Evolutionary conservation across 2,888 invertebrate genomes (phyloP).

Genomic region (Watsonalla cultraria): DNA sequence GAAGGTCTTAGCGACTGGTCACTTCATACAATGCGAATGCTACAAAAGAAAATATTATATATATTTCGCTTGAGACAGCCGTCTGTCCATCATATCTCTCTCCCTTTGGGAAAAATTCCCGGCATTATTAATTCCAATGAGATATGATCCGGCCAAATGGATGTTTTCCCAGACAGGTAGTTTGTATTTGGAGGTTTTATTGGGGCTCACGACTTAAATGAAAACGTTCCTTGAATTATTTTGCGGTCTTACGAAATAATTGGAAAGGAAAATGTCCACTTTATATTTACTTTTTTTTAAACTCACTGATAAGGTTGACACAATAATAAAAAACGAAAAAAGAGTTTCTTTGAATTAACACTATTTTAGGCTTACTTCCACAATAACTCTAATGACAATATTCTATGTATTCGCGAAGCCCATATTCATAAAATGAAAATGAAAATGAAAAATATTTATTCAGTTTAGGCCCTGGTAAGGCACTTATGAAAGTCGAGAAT

Average conservation of each 20-base stretch:
- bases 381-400: too few relatives aligned
- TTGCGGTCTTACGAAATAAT: not conserved
- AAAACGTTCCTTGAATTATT: constrained; percentile 1
- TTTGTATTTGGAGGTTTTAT: constrained; percentile 17
- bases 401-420: too few relatives aligned
- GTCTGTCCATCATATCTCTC: constrained; percentile 33
- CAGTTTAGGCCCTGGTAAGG: too few relatives aligned
- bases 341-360: too few relatives aligned
- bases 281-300: too few relatives aligned
- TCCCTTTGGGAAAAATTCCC: constrained; percentile 35
- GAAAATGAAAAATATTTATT: too few relatives aligned
- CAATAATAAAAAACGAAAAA: too few relatives aligned
- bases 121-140: constrained; percentile 43
- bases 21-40: constrained; percentile 36
- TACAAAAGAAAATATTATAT: constrained; percentile 41
- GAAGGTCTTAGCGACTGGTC: constrained; percentile 23
- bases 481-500: too few relatives aligned
- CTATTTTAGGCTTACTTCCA: too few relatives aligned
- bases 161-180: constrained; percentile 18
- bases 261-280: not conserved
- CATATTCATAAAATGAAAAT: too few relatives aligned
- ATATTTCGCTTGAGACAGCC: constrained; percentile 28
- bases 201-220: constrained; percentile 6
- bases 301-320: too few relatives aligned
- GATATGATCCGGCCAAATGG: constrained; percentile 36